Evolutionary conservation across 2,113 vertebrate genomes (phyloP).

Genomic region (Canis aureus): DNA sequence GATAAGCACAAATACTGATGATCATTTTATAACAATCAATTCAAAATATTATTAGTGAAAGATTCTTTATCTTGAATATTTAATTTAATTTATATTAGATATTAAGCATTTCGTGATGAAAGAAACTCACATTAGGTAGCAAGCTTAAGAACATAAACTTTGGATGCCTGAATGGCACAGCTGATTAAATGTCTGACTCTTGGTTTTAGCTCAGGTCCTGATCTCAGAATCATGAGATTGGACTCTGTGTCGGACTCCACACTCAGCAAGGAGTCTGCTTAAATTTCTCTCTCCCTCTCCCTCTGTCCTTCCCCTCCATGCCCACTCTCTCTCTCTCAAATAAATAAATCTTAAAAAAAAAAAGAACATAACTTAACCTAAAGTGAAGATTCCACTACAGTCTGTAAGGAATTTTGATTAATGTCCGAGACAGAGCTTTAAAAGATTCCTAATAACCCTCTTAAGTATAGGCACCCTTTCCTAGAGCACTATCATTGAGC

Average conservation of each 20-base stretch:
- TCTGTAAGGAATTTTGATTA: not conserved
- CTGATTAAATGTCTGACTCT: not conserved
- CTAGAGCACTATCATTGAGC: not conserved
- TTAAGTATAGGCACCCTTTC: not conserved
- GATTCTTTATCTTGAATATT: not conserved
- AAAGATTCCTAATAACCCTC: not conserved
- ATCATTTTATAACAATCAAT: not conserved
- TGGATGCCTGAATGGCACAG: not conserved
- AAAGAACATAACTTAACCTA: not conserved
- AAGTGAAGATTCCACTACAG: not conserved
- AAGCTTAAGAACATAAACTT: not conserved
- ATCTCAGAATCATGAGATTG: not conserved
- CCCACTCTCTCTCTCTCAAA: not conserved
- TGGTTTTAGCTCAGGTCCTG: not conserved
- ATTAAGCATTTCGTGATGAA: not conserved
- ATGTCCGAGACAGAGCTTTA: not conserved
- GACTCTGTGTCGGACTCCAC: not conserved
- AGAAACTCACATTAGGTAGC: not conserved
- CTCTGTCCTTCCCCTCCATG: not conserved
- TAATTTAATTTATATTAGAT: not conserved
- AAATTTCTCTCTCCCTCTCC: not conserved
- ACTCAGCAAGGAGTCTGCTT: not conserved
- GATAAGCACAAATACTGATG: not conserved
- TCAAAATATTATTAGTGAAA: not conserved
- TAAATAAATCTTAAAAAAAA: not conserved